Evolutionary conservation across 2,797 vertebrate genomes (phyloP).

Genomic region (Sebastes melanostomus): DNA sequence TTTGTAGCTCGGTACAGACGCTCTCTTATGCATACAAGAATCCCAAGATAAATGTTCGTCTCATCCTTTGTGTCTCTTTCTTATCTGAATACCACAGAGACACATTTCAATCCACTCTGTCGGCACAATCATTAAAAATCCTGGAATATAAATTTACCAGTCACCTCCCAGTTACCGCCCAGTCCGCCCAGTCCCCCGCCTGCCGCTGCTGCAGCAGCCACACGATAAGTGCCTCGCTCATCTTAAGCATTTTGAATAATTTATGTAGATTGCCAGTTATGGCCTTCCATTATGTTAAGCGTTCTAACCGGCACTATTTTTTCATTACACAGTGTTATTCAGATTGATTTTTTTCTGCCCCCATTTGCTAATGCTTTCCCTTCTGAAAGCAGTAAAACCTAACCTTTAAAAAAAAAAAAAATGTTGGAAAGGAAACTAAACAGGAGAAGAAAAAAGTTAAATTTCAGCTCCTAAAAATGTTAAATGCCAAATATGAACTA

Average conservation of each 20-base stretch:
- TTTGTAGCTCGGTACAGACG: too few species aligned
- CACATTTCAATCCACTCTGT: neutral
- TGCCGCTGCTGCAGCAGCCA: neutral
- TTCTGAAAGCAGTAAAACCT: slow-evolving; percentile 40
- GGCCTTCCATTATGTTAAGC: slow-evolving; percentile 51
- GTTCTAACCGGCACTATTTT: slow-evolving; percentile 37
- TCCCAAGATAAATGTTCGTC: too few species aligned
- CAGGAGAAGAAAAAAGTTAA: neutral
- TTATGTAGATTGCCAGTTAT: slow-evolving; percentile 48
- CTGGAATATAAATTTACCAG: neutral
- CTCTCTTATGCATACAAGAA: too few species aligned
- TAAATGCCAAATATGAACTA: slow-evolving; percentile 42
- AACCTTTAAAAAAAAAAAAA: slow-evolving; percentile 19
- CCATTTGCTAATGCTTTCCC: slow-evolving; percentile 49
- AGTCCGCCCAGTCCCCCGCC: neutral
- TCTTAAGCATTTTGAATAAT: slow-evolving; percentile 49
- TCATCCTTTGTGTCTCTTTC: too few species aligned
- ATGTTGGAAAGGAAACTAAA: neutral
- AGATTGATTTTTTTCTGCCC: slow-evolving; percentile 48
- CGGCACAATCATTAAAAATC: neutral
- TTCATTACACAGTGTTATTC: slow-evolving; percentile 39
- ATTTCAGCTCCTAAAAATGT: slow-evolving; percentile 39
- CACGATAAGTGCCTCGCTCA: slow-evolving; percentile 45
- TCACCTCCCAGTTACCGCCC: neutral
- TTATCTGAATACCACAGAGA: neutral